Conservation (phyloP, 2,113 vertebrate genomes). For the Manacus vitellinus region DNA sequence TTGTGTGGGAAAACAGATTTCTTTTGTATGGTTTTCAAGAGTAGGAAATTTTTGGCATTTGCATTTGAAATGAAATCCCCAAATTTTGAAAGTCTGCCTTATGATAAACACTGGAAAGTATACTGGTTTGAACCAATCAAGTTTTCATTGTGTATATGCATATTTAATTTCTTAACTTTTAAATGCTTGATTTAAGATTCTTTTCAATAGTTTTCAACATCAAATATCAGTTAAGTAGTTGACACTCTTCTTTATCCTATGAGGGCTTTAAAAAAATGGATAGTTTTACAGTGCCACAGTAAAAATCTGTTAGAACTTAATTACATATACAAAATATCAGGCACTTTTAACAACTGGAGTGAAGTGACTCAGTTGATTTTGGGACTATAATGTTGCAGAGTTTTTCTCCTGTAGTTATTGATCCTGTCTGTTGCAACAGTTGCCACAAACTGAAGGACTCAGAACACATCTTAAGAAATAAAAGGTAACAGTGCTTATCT, state of each 20-base stretch:
- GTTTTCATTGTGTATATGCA: neutral
- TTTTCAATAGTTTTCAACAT: neutral
- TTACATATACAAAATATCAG: neutral
- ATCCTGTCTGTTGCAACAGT: neutral
- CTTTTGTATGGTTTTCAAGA: neutral
- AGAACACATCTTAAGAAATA: neutral
- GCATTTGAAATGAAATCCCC: neutral
- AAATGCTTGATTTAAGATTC: neutral
- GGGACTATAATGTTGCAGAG: neutral
- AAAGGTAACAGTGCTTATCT: neutral
- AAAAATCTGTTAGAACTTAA: neutral
- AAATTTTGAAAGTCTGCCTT: neutral
- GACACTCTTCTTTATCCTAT: neutral
- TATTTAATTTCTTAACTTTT: neutral
- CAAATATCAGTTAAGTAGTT: neutral
- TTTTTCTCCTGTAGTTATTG: neutral
- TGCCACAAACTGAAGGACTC: neutral
- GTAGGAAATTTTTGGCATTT: neutral
- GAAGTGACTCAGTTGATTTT: neutral
- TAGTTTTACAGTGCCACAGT: neutral
- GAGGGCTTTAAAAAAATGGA: neutral
- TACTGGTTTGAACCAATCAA: neutral
- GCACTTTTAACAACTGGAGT: neutral
- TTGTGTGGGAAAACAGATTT: neutral
- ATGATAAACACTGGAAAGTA: neutral